Evolutionary conservation across 2,888 invertebrate genomes (phyloP), one percentile per base, ranked within the genome.

Genomic region (Lucinisca nassula): DNA sequence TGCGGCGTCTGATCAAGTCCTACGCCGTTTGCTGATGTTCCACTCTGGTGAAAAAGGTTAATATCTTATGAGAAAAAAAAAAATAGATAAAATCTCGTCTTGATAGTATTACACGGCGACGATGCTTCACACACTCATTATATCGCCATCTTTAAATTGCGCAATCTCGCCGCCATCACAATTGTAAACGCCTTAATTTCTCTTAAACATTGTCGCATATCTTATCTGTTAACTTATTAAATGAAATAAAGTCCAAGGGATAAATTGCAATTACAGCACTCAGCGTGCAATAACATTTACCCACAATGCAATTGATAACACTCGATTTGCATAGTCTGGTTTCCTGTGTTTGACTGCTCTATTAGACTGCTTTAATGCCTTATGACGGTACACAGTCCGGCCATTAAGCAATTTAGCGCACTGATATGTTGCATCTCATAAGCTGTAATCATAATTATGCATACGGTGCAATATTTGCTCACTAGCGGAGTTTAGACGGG

Each of bases 81-180:
- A n/a, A n/a, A n/a, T n/a, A n/a, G n/a, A n/a, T n/a, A n/a, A n/a
- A n/a, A n/a, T n/a, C n/a, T n/a, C n/a, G n/a, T n/a, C n/a, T n/a
- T n/a, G n/a, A n/a, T n/a, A n/a, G n/a, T n/a, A n/a, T n/a, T n/a
- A n/a, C n/a, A n/a, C n/a, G n/a, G n/a, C n/a, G n/a, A n/a, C n/a
- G n/a, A n/a, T n/a, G n/a, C n/a, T n/a, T n/a, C n/a, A n/a, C n/a
- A n/a, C n/a, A n/a, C n/a, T n/a, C n/a, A n/a, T n/a, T n/a, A n/a
- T n/a, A n/a, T n/a, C n/a, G n/a, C n/a, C n/a, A n/a, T 45, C 85
- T 89, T 84, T 55, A 86, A 51, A 82, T 87, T 82, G 76, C 78
- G 85, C 72, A 87, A 87, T 89, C 85, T 37, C 38, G 89, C 87
- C 89, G 89, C 89, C 89, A 87, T 87, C 89, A 85, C 80, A 87